Evolutionary conservation across 1,140 invertebrate species (phyloP), one percentile per base, ranked within the genome.

Genomic region (Spodoptera litura): DNA sequence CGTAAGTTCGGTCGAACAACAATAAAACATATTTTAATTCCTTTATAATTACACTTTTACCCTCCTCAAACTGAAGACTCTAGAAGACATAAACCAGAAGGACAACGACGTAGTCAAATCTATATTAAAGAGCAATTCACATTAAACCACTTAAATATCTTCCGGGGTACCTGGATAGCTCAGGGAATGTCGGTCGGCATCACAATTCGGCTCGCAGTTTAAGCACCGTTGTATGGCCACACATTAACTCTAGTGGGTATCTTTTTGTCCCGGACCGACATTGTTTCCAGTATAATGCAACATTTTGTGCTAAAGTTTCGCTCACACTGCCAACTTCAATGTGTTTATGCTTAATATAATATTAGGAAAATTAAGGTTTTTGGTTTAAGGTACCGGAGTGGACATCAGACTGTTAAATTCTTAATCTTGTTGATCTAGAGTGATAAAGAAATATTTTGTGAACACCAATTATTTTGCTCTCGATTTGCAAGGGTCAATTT

Each of bases 221-320:
- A 87, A 86, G 79, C 68, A 81, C 83, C 62, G 62, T 70, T 49
- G 78, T 85, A 88, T 83, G 79, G 75, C 77, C 52, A 31, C 76
- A 80, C 83, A 87, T 89, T 88, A 86, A 84, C 81, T 87, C 84
- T 83, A 87, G 83, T 81, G 81, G 75, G 64, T 71, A 68, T 72
- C 79, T 80, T 82, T 84, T 82, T 80, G 80, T 81, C 73, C 68
- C 58, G 68, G 56, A 80, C 78, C 76, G 49, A 79, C 78, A 64
- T 74, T 83, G 80, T 58, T 78, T 79, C 74, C 73, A 61, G 64
- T 72, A 83, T 79, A 81, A 80, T 81, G 75, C 75, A 75, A 78
- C 61, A 78, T 71, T 81, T 83, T 81, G 80, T 44, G 25, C 76
- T 56, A 58, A 72, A 25, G 70, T 31, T 10, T 38, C 11, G 53